Conservation (phyloP, 2,113 vertebrate species). For the Erythrolamprus reginae region DNA sequence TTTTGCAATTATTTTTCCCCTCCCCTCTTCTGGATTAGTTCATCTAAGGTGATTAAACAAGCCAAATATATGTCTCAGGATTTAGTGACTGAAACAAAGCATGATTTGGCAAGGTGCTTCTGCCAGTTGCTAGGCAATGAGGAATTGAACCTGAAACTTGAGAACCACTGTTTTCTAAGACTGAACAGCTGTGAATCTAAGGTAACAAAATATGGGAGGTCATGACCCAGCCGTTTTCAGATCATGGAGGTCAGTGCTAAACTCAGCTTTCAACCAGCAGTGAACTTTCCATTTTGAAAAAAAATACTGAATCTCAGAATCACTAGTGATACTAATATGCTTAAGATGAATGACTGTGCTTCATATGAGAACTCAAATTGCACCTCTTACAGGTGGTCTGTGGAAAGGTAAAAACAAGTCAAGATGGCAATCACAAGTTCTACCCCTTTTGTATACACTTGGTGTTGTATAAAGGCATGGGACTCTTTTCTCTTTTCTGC, state of each 20-base stretch:
- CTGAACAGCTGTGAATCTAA: not conserved
- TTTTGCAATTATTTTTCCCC: not conserved
- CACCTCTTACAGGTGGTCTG: not conserved
- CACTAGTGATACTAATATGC: not conserved
- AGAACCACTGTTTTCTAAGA: constrained; percentile 13
- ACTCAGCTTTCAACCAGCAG: not conserved
- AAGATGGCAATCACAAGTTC: not conserved
- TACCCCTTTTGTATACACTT: not conserved
- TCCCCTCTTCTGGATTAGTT: not conserved
- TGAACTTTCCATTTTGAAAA: not conserved
- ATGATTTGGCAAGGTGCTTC: not conserved
- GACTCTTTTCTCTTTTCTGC: not conserved
- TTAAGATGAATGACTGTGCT: not conserved
- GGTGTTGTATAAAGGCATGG: not conserved
- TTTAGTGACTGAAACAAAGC: constrained; percentile 20
- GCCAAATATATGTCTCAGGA: not conserved
- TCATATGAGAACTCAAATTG: not conserved
- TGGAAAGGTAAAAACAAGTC: not conserved
- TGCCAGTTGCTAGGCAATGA: constrained; percentile 46
- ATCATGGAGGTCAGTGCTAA: not conserved
- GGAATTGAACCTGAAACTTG: constrained; percentile 12
- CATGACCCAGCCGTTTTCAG: not conserved
- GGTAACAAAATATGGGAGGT: not conserved
- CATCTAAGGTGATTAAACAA: not conserved
- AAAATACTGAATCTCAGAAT: not conserved